A percentile compares a stretch with the other conserved stretches of the same genome.
Conservation (phyloP, 2,113 vertebrate species). For the Callipepla squamata region DNA sequence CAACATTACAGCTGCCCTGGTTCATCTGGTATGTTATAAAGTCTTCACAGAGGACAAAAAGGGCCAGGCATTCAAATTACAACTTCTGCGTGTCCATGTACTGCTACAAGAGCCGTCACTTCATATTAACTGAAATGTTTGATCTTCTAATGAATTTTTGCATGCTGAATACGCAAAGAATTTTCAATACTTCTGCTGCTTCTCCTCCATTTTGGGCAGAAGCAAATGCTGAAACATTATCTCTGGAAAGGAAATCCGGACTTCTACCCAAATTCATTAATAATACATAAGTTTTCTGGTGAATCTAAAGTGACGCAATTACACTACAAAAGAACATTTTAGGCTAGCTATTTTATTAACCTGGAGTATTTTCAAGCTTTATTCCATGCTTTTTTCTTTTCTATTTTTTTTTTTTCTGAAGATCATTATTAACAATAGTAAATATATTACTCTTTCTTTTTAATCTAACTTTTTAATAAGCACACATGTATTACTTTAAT, state of each 20-base stretch:
- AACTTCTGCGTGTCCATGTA: not conserved
- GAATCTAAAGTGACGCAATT: not conserved
- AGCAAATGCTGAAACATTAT: not conserved
- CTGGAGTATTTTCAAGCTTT: not conserved
- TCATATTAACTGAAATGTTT: not conserved
- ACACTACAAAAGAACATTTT: not conserved
- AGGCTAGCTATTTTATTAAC: not conserved
- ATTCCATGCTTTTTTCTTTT: not conserved
- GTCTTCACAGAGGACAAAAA: not conserved
- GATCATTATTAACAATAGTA: not conserved
- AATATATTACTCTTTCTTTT: not conserved
- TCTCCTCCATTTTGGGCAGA: not conserved
- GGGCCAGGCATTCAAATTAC: not conserved
- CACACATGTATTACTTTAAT: not conserved
- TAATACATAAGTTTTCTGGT: not conserved
- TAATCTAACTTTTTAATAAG: slow-evolving; percentile 7
- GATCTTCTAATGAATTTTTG: not conserved
- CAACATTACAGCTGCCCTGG: not conserved
- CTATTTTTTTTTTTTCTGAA: not conserved
- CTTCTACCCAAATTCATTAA: not conserved
- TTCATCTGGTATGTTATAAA: not conserved
- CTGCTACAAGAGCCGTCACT: not conserved
- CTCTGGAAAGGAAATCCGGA: not conserved
- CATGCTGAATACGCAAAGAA: not conserved
- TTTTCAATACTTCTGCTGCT: not conserved